Base-by-base conservation (phyloP, 1,140 invertebrate species). In the Chironomus striatipennis region DNA sequence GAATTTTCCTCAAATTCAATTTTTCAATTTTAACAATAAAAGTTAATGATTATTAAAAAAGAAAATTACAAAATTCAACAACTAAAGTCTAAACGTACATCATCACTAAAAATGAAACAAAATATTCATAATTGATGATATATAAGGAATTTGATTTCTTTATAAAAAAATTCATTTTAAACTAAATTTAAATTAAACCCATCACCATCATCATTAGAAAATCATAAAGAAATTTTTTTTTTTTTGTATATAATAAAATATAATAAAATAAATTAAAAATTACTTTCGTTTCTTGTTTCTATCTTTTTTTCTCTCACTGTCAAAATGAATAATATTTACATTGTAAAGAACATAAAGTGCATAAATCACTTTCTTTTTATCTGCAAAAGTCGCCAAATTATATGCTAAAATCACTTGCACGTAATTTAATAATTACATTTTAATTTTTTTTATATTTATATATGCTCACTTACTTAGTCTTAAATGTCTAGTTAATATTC, bases 221-320 rank as follows among this genome's bases (percentile, higher is more conserved):
- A 34, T 34, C 24, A 34, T 34, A 34, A 5, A 34, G 24, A 34
- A 2, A n/a, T 12, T 57, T 47, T 47, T 9, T 4, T 47, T 47
- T 47, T n/a, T n/a, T 57, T 47, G n/a, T 57, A 15, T 57, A 57
- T n/a, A 57, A 12, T 15, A 57, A n/a, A 47, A 47, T 4, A 12
- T 47, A 57, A 57, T 57, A 57, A 57, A 57, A n/a, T 57, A 57
- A 57, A 57, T 57, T 57, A 57, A 57, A 57, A n/a, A 57, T n/a
- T n/a, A 57, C 47, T 57, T 57, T 57, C n/a, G 47, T 57, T 12
- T 57, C 47, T 57, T 57, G 12, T 57, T 57, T 57, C 12, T 12
- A 57, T 57, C 47, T 57, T 57, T 15, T n/a, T 57, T 57, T 57
- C 47, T 57, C 9, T 15, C 47, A 57, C 47, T 57, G 47, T 57